Conservation (phyloP, 2,113 vertebrate species). For the Odocoileus virginianus region DNA sequence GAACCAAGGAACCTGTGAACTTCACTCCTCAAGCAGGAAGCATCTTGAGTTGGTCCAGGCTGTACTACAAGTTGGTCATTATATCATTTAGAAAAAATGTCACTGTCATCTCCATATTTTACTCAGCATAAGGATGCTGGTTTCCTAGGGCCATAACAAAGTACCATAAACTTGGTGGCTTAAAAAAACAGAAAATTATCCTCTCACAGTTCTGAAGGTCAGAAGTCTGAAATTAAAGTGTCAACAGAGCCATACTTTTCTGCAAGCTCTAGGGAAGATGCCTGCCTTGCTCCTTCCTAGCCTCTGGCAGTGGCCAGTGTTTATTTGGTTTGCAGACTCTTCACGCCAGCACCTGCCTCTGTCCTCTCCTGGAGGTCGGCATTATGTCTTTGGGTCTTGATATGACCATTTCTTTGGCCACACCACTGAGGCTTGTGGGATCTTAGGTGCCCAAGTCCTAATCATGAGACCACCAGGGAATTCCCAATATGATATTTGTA, state of each 20-base stretch:
- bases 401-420: background rate
- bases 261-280: background rate
- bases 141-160: background rate
- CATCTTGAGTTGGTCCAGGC: background rate
- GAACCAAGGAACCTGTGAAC: background rate
- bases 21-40: background rate
- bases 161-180: background rate
- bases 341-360: background rate
- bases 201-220: background rate
- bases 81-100: background rate
- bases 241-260: background rate
- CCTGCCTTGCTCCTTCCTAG: background rate
- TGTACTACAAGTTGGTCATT: background rate
- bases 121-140: background rate
- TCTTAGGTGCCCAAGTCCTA: background rate
- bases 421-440: background rate
- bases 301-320: background rate
- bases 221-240: background rate
- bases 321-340: background rate
- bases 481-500: background rate
- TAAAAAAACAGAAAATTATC: background rate
- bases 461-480: background rate
- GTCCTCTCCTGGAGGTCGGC: accelerated
- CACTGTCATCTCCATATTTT: background rate
- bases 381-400: background rate